Percentiles rank a stretch among this genome's conserved stretches.
Conservation (phyloP, 2,113 vertebrate genomes). For the Oenanthe oenanthe region DNA sequence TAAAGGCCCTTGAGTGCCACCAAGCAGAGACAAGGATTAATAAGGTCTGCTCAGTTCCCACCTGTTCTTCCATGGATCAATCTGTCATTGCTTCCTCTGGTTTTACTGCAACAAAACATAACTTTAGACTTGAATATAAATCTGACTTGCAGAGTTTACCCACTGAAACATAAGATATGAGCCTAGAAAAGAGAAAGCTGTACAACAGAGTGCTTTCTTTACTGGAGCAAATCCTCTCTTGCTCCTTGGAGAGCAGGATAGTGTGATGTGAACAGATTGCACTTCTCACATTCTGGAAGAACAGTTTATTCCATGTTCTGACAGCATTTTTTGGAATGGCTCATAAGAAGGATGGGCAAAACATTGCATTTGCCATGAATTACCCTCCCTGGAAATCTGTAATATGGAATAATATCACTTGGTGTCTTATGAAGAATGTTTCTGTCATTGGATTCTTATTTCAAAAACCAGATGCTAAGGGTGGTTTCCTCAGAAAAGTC, state of each 20-base stretch:
- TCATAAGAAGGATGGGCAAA: neutral
- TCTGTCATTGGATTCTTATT: neutral
- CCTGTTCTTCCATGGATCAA: slow-evolving; percentile 38
- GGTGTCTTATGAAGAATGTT: neutral
- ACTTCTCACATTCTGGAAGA: neutral
- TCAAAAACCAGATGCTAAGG: neutral
- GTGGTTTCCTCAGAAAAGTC: neutral
- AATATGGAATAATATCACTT: neutral
- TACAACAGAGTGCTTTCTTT: slow-evolving; percentile 23
- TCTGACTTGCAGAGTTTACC: slow-evolving; percentile 61
- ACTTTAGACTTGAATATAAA: slow-evolving; percentile 51
- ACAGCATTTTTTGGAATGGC: slow-evolving; percentile 29
- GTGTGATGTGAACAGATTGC: slow-evolving; percentile 42
- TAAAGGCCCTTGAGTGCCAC: neutral
- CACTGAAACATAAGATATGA: slow-evolving; percentile 48
- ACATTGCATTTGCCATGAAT: neutral
- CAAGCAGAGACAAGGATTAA: slow-evolving; percentile 33
- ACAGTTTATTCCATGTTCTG: slow-evolving; percentile 23
- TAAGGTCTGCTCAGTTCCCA: slow-evolving; percentile 33
- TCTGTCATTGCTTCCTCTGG: slow-evolving; percentile 43
- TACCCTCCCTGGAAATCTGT: neutral
- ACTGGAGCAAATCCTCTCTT: slow-evolving; percentile 21
- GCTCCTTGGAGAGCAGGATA: neutral
- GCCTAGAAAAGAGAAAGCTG: neutral
- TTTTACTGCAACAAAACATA: slow-evolving; percentile 57